Evolutionary conservation across 1,140 invertebrate species (phyloP).

Genomic region (Euborellia annulipes): DNA sequence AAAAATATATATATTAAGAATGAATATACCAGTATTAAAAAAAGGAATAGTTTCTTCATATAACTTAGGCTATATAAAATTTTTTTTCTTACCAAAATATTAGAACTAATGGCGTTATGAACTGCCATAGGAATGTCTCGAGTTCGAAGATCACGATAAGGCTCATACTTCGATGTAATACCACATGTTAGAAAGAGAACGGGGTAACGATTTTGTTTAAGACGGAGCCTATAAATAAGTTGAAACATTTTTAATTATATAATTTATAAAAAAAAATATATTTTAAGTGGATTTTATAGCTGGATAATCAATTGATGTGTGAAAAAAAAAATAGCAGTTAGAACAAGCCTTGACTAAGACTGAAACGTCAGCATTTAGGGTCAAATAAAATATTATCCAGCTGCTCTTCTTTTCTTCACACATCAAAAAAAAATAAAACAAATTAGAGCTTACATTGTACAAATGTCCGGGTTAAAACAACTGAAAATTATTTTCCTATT

Average conservation of each 20-base stretch:
- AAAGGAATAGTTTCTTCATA: too few relatives aligned
- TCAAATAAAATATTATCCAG: too few relatives aligned
- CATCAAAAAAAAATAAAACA: constrained; percentile 1
- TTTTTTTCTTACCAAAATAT: constrained; percentile 50
- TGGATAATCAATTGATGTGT: too few relatives aligned
- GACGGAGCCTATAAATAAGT: constrained; percentile 40
- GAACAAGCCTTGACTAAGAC: too few relatives aligned
- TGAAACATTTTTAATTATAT: constrained; percentile 6
- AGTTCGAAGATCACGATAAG: constrained; percentile 71
- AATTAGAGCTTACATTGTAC: constrained; percentile 50
- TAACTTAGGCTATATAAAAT: too few relatives aligned
- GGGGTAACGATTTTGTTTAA: constrained; percentile 91
- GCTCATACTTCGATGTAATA: constrained; percentile 56
- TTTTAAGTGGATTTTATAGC: too few relatives aligned
- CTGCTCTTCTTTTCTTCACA: too few relatives aligned
- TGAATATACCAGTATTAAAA: too few relatives aligned
- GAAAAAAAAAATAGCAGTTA: too few relatives aligned
- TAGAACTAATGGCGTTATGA: constrained; percentile 58
- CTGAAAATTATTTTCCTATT: constrained; percentile 76
- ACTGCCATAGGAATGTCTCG: constrained; percentile 64
- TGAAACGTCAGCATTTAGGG: too few relatives aligned
- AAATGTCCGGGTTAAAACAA: constrained; percentile 89
- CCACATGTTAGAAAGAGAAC: constrained; percentile 87
- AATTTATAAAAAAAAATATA: background rate
- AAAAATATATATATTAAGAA: too few relatives aligned